Percentiles rank a stretch among this genome's conserved stretches.
phyloP scores from a whole-genome alignment of 1,140 invertebrate genomes.

The Formica selysi region DNA sequence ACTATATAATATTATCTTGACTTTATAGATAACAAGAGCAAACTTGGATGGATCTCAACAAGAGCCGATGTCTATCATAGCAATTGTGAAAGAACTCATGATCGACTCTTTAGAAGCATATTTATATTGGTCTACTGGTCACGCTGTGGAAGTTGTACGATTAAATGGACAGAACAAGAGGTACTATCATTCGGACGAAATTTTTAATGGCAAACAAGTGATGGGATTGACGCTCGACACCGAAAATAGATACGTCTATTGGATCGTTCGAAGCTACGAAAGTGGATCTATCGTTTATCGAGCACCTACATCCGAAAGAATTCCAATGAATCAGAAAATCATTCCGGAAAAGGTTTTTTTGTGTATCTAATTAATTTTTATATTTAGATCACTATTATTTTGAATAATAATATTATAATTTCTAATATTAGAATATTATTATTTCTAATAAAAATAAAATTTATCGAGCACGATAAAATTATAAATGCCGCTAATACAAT shows the following conservation, averaged over 20 bases:
- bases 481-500: background rate
- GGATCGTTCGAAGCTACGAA: slow-evolving; percentile 92
- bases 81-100: slow-evolving; percentile 92
- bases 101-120: slow-evolving; percentile 94
- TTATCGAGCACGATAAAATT: no score
- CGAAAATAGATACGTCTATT: slow-evolving; percentile 91
- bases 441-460: background rate
- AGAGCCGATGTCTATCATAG: slow-evolving; percentile 92
- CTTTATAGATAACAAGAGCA: slow-evolving; percentile 89
- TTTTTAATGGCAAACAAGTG: slow-evolving; percentile 94
- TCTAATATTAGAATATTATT: background rate
- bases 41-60: slow-evolving; percentile 90
- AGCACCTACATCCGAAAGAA: slow-evolving; percentile 88
- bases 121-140: slow-evolving; percentile 95
- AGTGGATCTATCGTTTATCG: slow-evolving; percentile 90
- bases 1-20: background rate
- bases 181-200: slow-evolving; percentile 90
- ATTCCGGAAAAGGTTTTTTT: slow-evolving; percentile 81
- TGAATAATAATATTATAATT: background rate
- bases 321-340: slow-evolving; percentile 82
- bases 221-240: slow-evolving; percentile 94
- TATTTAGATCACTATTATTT: background rate
- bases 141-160: slow-evolving; percentile 92
- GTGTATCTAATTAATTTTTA: slow-evolving; percentile 22
- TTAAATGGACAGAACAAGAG: slow-evolving; percentile 92